These are phyloP conservation scores for Dunckerocampus dactyliophorus DNA, from an alignment of 2,113 vertebrate species.

Conservation along the genomic window DNA sequence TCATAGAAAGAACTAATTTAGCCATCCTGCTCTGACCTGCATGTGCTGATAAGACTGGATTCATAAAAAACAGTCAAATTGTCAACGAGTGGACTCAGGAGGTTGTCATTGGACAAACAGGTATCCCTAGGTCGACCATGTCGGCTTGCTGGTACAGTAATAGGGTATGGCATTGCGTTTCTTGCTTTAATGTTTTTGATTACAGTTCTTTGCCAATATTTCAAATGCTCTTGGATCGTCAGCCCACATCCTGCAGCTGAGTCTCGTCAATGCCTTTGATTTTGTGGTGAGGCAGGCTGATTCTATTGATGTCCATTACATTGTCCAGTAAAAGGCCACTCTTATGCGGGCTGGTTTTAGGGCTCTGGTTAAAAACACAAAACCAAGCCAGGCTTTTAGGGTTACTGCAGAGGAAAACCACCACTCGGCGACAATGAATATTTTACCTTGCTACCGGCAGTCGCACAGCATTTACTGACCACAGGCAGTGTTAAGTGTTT, in stretches of 20 bases:
- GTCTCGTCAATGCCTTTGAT: constrained; percentile 31
- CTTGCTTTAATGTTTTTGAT: background rate
- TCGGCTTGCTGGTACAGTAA: no score
- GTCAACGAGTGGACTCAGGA: no score
- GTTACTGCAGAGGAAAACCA: constrained; percentile 74
- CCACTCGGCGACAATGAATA: constrained; percentile 76
- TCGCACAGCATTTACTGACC: constrained; percentile 74
- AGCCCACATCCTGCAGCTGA: constrained; percentile 12
- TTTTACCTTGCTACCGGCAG: constrained; percentile 77
- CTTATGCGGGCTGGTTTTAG: constrained; percentile 58
- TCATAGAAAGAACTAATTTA: no score
- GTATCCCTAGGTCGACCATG: no score
- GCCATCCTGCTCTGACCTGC: no score
- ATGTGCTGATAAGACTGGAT: no score
- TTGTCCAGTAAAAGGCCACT: constrained; percentile 55
- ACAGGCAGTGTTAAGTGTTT: constrained; percentile 79
- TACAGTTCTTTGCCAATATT: constrained; percentile 5
- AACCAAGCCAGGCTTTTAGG: constrained; percentile 76
- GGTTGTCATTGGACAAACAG: no score
- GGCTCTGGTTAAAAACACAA: constrained; percentile 75
- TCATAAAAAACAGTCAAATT: background rate
- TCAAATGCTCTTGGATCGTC: constrained; percentile 25
- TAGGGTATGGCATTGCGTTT: no score
- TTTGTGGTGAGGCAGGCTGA: constrained; percentile 44
- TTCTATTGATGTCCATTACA: constrained; percentile 55